Conservation (phyloP, 2,888 invertebrate species). For the Dastarcus helophoroides region DNA sequence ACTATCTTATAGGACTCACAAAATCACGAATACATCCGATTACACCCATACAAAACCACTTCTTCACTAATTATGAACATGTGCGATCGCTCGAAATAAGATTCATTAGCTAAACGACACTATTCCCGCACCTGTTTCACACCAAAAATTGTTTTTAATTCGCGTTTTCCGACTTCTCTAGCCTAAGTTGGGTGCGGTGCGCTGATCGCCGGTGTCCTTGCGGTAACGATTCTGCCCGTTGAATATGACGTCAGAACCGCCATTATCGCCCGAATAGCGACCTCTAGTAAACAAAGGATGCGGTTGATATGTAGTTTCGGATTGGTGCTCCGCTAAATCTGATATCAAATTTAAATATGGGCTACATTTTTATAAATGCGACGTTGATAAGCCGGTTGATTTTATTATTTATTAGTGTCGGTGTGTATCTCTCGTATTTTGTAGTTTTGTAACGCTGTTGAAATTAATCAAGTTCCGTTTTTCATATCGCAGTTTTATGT, state of each 20-base stretch:
- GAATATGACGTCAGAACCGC: slow-evolving; percentile 31
- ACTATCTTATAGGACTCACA: slow-evolving; percentile 30
- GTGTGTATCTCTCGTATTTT: too few relatives aligned
- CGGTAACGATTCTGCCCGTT: slow-evolving; percentile 27
- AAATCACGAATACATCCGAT: slow-evolving; percentile 35
- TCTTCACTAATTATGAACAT: slow-evolving; percentile 32
- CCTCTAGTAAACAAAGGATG: too few relatives aligned
- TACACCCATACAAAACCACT: slow-evolving; percentile 34
- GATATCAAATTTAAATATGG: too few relatives aligned
- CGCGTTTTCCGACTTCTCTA: slow-evolving; percentile 17
- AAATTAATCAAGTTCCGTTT: too few relatives aligned
- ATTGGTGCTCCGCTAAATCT: too few relatives aligned
- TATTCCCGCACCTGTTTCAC: slow-evolving; percentile 25
- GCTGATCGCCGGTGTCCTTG: slow-evolving; percentile 32
- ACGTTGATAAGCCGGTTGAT: too few relatives aligned
- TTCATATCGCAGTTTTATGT: too few relatives aligned
- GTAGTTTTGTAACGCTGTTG: too few relatives aligned
- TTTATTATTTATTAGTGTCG: too few relatives aligned
- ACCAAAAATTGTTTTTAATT: slow-evolving; percentile 20
- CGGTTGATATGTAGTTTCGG: too few relatives aligned
- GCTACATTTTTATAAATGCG: too few relatives aligned
- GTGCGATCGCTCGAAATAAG: slow-evolving; percentile 25
- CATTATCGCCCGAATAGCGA: slow-evolving; percentile 18
- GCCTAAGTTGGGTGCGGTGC: slow-evolving; percentile 25
- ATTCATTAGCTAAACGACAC: slow-evolving; percentile 25